These are phyloP conservation scores for Himalopsyche kuldschensis DNA, from an alignment of 2,888 invertebrate species.

Conservation along the genomic window DNA sequence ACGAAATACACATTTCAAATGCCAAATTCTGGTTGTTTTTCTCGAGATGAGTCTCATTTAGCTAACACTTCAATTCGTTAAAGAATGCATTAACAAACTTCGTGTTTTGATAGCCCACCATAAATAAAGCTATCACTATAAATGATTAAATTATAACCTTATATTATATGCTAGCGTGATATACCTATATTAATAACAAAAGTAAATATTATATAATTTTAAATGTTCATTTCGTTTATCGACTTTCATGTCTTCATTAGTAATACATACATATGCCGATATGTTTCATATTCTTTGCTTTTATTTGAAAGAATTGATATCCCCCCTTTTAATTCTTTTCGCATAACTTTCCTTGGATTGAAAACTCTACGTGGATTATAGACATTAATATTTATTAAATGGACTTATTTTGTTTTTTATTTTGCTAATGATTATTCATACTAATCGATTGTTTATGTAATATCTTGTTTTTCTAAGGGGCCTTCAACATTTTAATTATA, in stretches of 20 bases:
- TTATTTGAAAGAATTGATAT: too few species aligned
- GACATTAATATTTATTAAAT: too few species aligned
- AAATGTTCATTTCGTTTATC: background rate
- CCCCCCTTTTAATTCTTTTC: too few species aligned
- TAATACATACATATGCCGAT: too few species aligned
- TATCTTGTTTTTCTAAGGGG: too few species aligned
- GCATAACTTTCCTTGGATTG: too few species aligned
- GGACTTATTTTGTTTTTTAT: too few species aligned
- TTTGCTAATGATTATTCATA: too few species aligned
- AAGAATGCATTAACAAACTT: background rate
- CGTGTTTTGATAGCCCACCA: background rate
- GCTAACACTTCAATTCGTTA: background rate
- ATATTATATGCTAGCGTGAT: background rate
- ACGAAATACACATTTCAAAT: background rate
- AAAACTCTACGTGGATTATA: too few species aligned
- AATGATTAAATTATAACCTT: background rate
- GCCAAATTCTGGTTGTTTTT: background rate
- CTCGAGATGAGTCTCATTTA: background rate
- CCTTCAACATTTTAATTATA: too few species aligned
- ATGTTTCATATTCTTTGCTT: too few species aligned
- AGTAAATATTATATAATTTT: background rate
- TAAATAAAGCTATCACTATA: background rate
- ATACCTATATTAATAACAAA: background rate
- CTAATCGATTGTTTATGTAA: too few species aligned
- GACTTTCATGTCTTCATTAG: background rate